Evolutionary conservation across 2,888 invertebrate genomes (phyloP).

Genomic region (Melinopterus prodromus): DNA sequence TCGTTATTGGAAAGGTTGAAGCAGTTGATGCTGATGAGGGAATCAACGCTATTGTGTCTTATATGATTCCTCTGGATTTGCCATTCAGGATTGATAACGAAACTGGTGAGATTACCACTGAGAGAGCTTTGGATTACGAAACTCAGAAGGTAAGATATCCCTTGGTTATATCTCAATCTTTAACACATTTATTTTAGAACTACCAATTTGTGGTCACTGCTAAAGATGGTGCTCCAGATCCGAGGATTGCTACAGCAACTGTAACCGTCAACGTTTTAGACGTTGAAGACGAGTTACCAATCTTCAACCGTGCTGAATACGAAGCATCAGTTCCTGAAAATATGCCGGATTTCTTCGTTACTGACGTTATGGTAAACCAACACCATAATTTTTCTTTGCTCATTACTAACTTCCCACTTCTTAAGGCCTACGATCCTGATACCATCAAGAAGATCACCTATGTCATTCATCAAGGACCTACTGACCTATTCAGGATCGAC

Average conservation of each 20-base stretch:
- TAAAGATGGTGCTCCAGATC: slow-evolving; percentile 86
- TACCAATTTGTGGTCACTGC: slow-evolving; percentile 89
- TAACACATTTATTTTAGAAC: slow-evolving; percentile 62
- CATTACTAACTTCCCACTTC: not conserved
- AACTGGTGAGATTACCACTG: slow-evolving; percentile 81
- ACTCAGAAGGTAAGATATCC: slow-evolving; percentile 69
- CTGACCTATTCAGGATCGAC: slow-evolving; percentile 83
- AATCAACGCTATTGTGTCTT: slow-evolving; percentile 81
- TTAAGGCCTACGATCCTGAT: slow-evolving; percentile 44
- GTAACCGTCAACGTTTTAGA: slow-evolving; percentile 84
- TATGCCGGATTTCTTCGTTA: slow-evolving; percentile 77
- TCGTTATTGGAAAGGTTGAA: slow-evolving; percentile 80
- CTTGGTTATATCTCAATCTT: not conserved
- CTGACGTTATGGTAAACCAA: slow-evolving; percentile 74
- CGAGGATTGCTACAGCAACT: slow-evolving; percentile 85
- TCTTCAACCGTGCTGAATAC: slow-evolving; percentile 76
- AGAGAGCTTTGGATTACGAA: slow-evolving; percentile 82
- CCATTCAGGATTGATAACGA: slow-evolving; percentile 82
- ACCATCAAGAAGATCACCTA: slow-evolving; percentile 66
- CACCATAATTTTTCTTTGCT: not conserved
- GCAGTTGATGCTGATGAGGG: slow-evolving; percentile 89
- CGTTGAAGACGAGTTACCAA: slow-evolving; percentile 83
- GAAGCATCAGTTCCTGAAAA: slow-evolving; percentile 88
- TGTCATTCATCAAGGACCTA: slow-evolving; percentile 81
- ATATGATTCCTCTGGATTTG: slow-evolving; percentile 79